phyloP scores from a whole-genome alignment of 2,888 invertebrate species.

The Chironomus riparius region DNA sequence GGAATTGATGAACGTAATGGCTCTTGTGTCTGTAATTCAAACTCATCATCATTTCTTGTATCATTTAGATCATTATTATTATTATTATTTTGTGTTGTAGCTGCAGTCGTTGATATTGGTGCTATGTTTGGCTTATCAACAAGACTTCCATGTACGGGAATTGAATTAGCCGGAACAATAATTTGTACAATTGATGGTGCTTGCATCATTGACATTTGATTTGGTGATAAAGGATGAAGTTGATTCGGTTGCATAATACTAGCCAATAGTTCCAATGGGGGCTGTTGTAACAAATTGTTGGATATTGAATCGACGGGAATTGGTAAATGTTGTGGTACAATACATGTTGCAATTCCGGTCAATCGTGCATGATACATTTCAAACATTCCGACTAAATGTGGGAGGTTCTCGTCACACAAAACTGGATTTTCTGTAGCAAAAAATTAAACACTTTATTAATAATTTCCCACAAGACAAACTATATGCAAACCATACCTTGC shows the following conservation, averaged over 20 bases:
- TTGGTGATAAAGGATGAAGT: conserved; percentile 28
- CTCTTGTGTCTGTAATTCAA: neutral
- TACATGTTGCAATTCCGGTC: conserved; percentile 55
- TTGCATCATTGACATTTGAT: conserved; percentile 18
- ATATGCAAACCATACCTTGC: conserved; percentile 53
- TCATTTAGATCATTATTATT: too few species aligned
- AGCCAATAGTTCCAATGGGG: conserved; percentile 33
- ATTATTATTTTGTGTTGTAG: too few species aligned
- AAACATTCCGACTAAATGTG: conserved; percentile 59
- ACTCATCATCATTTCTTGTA: too few species aligned
- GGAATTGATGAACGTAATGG: neutral
- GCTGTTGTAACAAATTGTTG: conserved; percentile 33
- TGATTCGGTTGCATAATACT: conserved; percentile 29
- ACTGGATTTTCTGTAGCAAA: conserved; percentile 66
- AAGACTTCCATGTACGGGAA: neutral
- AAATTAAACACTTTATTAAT: neutral
- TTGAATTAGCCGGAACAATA: conserved; percentile 35
- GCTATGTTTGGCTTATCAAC: neutral
- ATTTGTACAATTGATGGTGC: conserved; percentile 35
- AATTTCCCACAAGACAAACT: neutral
- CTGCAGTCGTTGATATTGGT: neutral
- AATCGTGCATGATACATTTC: conserved; percentile 64
- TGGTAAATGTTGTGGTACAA: conserved; percentile 37
- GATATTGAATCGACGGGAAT: conserved; percentile 36
- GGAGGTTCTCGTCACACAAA: conserved; percentile 62